Evolutionary conservation across 2,888 invertebrate genomes (phyloP), one percentile per base, ranked within the genome.

Genomic region (Mythimna pallens): DNA sequence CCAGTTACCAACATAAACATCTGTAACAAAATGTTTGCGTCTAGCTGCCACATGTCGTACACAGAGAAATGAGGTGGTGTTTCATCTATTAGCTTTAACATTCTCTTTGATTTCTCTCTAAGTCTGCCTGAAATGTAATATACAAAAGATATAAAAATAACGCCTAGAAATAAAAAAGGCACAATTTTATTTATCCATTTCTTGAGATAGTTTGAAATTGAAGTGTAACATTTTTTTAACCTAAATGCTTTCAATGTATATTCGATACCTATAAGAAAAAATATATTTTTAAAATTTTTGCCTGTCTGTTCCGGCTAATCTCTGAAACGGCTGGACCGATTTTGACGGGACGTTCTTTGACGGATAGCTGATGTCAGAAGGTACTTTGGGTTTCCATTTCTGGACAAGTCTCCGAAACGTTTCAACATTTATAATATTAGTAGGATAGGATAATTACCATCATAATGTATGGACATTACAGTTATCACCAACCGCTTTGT

Each of bases 21-120:
- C 30, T 86, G 70, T 9, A 91, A 70, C 40, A 89, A 83, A 22
- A 87, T 84, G 2, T 86, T 68, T 20, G 88, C 90, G 73, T 91
- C 86, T 70, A 91, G 81, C 12, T 88, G 83, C 88, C 89, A 91
- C 91, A 91, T 91, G 65, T 89, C 89, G 77, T 91, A 91, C 0
- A 91, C 87, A 6, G 89, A 88, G 70, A 91, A 87, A 12, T 83
- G 79, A 0, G 93, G 93, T 2, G 94, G 92, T 3, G 86, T 88
- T 47, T 92, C 90, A 63, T 94, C 92, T 63, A 94, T 90, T 62
- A 92, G 80, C 66, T 91, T 92, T 66, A 93, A 86, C 91, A 95
- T 94, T 66, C 83, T 90, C 50, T 90, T 91, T 0, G 94, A 93
- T 81, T 93, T 95, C 54, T 89, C 88, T 70, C 95, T 82, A 30